A percentile compares a stretch with the other conserved stretches of the same genome.
Evolutionary conservation across 2,888 invertebrate species (phyloP).

Genomic region (Apotomis turbidana): DNA sequence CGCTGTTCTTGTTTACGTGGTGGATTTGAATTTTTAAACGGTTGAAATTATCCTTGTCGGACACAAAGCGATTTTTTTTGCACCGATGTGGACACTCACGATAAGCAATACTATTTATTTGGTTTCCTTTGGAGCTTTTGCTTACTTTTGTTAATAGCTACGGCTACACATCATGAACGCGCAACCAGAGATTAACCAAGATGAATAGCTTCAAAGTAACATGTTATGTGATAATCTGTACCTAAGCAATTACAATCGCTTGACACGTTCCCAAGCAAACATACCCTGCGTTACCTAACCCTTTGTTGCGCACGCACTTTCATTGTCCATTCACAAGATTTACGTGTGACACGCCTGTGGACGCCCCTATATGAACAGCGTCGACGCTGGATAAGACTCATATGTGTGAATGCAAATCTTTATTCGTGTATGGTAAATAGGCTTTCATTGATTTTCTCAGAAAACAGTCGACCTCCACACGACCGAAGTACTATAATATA

Average conservation of each 20-base stretch:
- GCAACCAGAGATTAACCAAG: neutral
- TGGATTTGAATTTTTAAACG: no score
- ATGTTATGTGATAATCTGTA: neutral
- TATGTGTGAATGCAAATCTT: neutral
- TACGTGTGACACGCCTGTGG: slow-evolving; percentile 57
- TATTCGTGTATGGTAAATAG: no score
- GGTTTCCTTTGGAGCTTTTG: no score
- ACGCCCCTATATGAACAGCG: slow-evolving; percentile 43
- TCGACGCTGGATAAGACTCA: neutral
- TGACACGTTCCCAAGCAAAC: slow-evolving; percentile 14
- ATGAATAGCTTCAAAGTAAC: neutral
- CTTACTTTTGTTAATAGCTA: no score
- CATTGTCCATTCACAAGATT: slow-evolving; percentile 58
- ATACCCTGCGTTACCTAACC: slow-evolving; percentile 34
- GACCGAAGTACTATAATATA: no score
- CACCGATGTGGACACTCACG: no score
- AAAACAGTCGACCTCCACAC: no score
- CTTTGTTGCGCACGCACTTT: slow-evolving; percentile 48
- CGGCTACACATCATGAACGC: neutral
- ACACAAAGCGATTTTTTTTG: no score
- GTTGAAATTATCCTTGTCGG: no score
- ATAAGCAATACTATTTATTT: no score
- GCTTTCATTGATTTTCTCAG: no score
- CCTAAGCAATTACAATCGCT: slow-evolving; percentile 16
- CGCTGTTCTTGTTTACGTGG: no score